These are phyloP conservation scores for Aeoliscus strigatus DNA, from an alignment of 2,797 vertebrate genomes.

Conservation along the genomic window DNA sequence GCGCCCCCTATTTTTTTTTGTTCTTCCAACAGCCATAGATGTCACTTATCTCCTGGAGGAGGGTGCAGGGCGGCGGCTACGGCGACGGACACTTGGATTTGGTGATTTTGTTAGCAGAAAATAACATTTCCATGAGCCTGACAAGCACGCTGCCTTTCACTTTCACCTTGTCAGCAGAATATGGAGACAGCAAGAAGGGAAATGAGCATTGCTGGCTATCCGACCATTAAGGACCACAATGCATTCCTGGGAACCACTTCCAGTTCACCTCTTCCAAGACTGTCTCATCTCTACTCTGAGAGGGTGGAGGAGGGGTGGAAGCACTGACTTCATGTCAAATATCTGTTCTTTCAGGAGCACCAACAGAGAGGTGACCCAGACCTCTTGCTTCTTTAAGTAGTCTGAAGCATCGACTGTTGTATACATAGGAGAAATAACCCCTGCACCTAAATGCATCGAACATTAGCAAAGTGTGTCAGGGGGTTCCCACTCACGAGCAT, in stretches of 20 bases:
- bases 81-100: slow-evolving; percentile 86
- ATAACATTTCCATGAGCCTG: slow-evolving; percentile 69
- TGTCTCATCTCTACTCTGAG: slow-evolving; percentile 53
- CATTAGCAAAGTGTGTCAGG: slow-evolving; percentile 52
- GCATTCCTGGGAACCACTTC: slow-evolving; percentile 50
- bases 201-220: slow-evolving; percentile 42
- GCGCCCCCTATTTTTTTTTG: slow-evolving; percentile 20
- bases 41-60: slow-evolving; percentile 96
- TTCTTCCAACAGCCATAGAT: slow-evolving; percentile 85
- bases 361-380: slow-evolving; percentile 46
- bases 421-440: slow-evolving; percentile 70
- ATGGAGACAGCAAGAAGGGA: slow-evolving; percentile 47
- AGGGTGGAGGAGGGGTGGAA: slow-evolving; percentile 50
- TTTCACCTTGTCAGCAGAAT: slow-evolving; percentile 35
- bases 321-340: slow-evolving; percentile 46
- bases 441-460: slow-evolving; percentile 69
- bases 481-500: slow-evolving; percentile 48
- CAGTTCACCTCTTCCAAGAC: slow-evolving; percentile 58
- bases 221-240: slow-evolving; percentile 46
- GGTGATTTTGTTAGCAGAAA: slow-evolving; percentile 88
- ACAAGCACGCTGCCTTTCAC: slow-evolving; percentile 46
- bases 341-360: slow-evolving; percentile 50
- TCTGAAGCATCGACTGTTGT: slow-evolving; percentile 58
- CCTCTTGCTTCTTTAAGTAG: slow-evolving; percentile 62
- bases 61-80: slow-evolving; percentile 86